Evolutionary conservation across 2,888 invertebrate species (phyloP).

Genomic region (Netelia inedita): DNA sequence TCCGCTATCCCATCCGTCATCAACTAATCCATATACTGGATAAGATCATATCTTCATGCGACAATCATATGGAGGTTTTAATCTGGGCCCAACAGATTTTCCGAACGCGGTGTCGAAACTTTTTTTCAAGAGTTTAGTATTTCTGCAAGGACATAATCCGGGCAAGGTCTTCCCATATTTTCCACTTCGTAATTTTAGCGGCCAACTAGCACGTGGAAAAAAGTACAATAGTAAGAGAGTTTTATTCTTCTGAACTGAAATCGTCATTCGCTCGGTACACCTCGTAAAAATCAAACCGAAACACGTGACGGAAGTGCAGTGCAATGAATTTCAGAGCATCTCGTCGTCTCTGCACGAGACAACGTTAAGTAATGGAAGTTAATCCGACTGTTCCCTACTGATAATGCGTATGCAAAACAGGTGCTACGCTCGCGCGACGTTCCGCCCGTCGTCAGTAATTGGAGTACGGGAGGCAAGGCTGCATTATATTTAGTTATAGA

Average conservation of each 20-base stretch:
- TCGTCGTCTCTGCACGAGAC: constrained; percentile 62
- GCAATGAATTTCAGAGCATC: constrained; percentile 63
- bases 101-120: too few relatives aligned
- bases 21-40: neutral
- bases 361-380: constrained; percentile 74
- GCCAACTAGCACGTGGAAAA: neutral
- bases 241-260: neutral
- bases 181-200: too few relatives aligned
- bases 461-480: constrained; percentile 83
- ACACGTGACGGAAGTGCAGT: constrained; percentile 50
- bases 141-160: too few relatives aligned
- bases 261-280: neutral
- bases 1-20: neutral
- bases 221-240: neutral
- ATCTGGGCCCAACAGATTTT: too few relatives aligned
- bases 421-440: constrained; percentile 75
- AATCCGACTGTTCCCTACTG: constrained; percentile 79
- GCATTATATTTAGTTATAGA: constrained; percentile 77
- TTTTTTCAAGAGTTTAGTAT: too few relatives aligned
- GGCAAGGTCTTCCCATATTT: too few relatives aligned
- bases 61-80: too few relatives aligned
- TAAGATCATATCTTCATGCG: neutral
- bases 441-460: constrained; percentile 77
- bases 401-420: constrained; percentile 82
- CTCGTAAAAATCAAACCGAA: constrained; percentile 23